phyloP scores from a whole-genome alignment of 2,888 invertebrate genomes.

The Sphinx pinastri region DNA sequence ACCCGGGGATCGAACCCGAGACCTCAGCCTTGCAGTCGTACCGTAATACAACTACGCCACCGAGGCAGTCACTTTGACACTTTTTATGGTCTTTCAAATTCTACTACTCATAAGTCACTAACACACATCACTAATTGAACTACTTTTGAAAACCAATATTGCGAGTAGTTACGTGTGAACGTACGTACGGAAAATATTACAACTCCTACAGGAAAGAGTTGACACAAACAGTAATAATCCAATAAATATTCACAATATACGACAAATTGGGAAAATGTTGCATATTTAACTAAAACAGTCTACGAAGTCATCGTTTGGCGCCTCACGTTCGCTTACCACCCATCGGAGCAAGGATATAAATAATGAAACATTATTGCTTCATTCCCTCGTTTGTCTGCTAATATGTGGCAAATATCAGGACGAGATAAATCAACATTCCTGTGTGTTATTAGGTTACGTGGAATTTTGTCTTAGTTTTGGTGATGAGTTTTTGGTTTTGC shows the following conservation, averaged over 20 bases:
- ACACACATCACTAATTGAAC: too few species aligned
- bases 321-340: conserved; percentile 1
- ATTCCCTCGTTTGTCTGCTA: conserved; percentile 16
- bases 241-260: background rate
- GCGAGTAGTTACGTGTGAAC: too few species aligned
- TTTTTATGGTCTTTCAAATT: too few species aligned
- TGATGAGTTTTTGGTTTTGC: too few species aligned
- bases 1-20: too few species aligned
- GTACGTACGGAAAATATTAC: too few species aligned
- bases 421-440: background rate
- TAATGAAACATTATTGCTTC: conserved; percentile 12
- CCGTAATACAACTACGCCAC: too few species aligned
- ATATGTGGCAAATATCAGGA: conserved; percentile 1
- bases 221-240: background rate
- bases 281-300: conserved; percentile 4
- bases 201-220: background rate
- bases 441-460: background rate
- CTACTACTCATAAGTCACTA: too few species aligned
- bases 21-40: too few species aligned
- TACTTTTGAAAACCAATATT: too few species aligned
- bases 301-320: background rate
- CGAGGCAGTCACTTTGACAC: too few species aligned
- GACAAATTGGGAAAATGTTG: background rate
- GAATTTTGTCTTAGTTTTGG: background rate
- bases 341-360: background rate